phyloP scores from a whole-genome alignment of 2,888 invertebrate genomes.

The Dynastes hyllus region DNA sequence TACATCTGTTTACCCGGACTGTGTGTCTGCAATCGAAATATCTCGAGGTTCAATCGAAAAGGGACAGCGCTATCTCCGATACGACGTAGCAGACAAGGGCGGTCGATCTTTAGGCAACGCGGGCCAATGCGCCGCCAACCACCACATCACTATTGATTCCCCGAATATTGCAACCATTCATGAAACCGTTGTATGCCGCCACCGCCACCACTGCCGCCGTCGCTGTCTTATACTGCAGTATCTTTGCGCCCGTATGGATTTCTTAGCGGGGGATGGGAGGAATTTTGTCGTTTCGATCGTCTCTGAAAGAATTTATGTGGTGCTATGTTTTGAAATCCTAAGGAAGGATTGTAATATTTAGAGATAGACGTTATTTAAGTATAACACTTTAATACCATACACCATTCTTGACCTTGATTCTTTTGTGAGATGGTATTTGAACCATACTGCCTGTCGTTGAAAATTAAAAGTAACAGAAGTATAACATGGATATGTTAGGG shows the following conservation, averaged over 20 bases:
- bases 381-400: no score
- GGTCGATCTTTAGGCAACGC: constrained; percentile 15
- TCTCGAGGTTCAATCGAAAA: neutral
- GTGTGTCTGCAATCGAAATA: neutral
- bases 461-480: no score
- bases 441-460: no score
- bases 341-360: no score
- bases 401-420: no score
- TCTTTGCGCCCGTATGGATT: constrained; percentile 54
- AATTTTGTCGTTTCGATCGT: constrained; percentile 14
- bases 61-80: constrained; percentile 9
- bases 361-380: no score
- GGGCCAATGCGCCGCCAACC: constrained; percentile 38
- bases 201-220: no score
- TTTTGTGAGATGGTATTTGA: no score
- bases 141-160: constrained; percentile 62
- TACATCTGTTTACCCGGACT: neutral
- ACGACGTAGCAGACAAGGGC: constrained; percentile 16
- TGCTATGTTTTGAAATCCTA: neutral
- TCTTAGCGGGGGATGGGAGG: constrained; percentile 19
- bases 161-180: constrained; percentile 65
- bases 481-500: no score
- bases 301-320: constrained; percentile 4
- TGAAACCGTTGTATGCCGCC: constrained; percentile 58
- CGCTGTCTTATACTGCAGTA: constrained; percentile 63